Conservation (phyloP, 2,113 vertebrate genomes). For the Uropsilus gracilis region DNA sequence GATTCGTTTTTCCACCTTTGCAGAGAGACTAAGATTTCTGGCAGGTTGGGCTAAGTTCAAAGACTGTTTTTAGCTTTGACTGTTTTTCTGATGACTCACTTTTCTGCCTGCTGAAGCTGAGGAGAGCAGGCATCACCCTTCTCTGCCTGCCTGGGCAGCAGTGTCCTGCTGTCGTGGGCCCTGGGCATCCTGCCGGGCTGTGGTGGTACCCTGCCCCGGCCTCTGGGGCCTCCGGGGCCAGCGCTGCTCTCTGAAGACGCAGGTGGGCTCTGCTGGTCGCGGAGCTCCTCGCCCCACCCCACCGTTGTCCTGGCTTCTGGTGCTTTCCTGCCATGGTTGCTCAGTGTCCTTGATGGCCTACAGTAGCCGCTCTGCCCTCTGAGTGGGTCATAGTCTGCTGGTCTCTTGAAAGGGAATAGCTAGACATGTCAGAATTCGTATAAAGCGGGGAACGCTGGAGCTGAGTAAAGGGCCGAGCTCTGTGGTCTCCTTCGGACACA, state of each 20-base stretch:
- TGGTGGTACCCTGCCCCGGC: not conserved
- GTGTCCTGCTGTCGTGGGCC: not conserved
- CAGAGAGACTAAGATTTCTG: constrained; percentile 31
- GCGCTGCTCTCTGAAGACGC: too few species aligned
- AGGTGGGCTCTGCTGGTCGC: not conserved
- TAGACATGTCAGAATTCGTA: not conserved
- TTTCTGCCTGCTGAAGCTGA: constrained; percentile 52
- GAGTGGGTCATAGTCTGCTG: not conserved
- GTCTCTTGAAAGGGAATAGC: not conserved
- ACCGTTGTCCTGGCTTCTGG: not conserved
- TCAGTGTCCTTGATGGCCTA: not conserved
- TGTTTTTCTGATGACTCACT: constrained; percentile 57
- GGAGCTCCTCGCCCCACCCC: not conserved
- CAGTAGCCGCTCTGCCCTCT: not conserved
- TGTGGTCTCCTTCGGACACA: not conserved
- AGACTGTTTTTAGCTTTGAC: constrained; percentile 24
- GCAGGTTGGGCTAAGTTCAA: constrained; percentile 52
- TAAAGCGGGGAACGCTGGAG: not conserved
- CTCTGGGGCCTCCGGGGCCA: too few species aligned
- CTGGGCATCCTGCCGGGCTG: not conserved
- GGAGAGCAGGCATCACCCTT: not conserved
- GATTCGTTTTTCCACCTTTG: not conserved
- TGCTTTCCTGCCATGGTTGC: not conserved
- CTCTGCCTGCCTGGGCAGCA: constrained; percentile 37
- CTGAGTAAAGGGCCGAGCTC: not conserved